Percentiles rank a stretch among this genome's conserved stretches.
phyloP scores from a whole-genome alignment of 92 coral and sea anemone genomes.

The Parazoanthus swiftii region DNA sequence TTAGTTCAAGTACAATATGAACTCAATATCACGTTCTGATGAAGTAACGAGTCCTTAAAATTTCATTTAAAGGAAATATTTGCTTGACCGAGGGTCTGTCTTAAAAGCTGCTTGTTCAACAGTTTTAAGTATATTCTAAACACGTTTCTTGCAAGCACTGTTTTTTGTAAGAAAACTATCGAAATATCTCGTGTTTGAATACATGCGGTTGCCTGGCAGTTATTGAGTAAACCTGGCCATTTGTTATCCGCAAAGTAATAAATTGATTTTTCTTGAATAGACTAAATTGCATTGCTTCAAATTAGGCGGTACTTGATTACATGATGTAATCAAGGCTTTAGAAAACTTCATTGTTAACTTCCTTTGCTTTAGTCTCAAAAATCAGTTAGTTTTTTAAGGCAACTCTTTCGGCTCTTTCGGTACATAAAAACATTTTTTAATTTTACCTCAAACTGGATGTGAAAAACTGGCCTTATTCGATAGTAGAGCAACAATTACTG shows the following conservation, averaged over 20 bases:
- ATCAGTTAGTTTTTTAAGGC: neutral
- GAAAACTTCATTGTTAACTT: neutral
- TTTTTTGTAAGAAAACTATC: neutral
- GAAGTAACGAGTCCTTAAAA: no score
- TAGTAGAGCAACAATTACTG: neutral
- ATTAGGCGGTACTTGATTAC: neutral
- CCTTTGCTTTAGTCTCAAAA: neutral
- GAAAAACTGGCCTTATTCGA: neutral
- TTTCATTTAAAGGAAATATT: no score
- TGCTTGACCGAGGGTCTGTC: no score
- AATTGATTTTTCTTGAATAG: conserved; percentile 8
- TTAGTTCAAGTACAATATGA: no score
- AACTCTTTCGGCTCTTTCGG: conserved; percentile 1
- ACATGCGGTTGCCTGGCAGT: neutral
- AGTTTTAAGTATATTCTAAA: no score
- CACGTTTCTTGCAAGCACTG: no score
- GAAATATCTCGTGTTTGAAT: no score
- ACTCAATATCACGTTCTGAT: no score
- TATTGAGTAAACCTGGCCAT: neutral
- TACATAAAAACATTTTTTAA: neutral
- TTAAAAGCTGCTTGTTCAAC: no score
- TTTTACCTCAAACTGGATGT: neutral
- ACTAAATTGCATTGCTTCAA: conserved; percentile 3
- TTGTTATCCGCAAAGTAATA: neutral
- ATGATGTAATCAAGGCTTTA: conserved; percentile 10